phyloP scores from a whole-genome alignment of 1,140 invertebrate genomes.

The Papilio helenus region DNA sequence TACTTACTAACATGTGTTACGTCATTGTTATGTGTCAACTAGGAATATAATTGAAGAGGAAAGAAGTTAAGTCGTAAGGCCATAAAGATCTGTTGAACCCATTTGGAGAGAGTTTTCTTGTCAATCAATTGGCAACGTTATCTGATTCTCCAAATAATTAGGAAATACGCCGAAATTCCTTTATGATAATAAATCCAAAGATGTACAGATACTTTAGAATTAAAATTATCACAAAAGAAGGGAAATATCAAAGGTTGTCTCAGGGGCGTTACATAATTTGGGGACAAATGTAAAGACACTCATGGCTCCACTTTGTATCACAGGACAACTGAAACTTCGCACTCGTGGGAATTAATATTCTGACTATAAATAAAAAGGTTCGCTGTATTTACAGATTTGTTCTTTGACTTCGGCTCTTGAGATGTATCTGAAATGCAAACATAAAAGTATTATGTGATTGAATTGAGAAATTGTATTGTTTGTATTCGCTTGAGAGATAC shows the following conservation, averaged over 20 bases:
- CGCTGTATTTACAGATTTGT: not conserved
- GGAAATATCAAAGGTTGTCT: conserved; percentile 9
- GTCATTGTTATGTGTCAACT: not conserved
- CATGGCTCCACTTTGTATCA: conserved; percentile 11
- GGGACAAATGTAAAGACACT: conserved; percentile 21
- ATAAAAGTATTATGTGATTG: too few relatives aligned
- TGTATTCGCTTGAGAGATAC: not conserved
- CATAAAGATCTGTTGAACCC: too few relatives aligned
- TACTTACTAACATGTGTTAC: too few relatives aligned
- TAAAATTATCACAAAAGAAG: conserved; percentile 11
- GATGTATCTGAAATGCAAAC: not conserved
- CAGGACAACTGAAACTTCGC: conserved; percentile 16
- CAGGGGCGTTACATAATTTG: conserved; percentile 16
- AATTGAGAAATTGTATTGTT: not conserved
- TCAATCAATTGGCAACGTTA: not conserved
- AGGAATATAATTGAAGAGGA: not conserved
- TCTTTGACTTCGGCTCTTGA: not conserved
- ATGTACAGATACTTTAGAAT: conserved; percentile 13
- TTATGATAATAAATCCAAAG: not conserved
- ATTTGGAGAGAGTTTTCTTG: too few relatives aligned
- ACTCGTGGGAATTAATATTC: conserved; percentile 26
- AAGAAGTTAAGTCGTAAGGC: not conserved
- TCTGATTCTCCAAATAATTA: not conserved
- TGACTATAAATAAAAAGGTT: conserved; percentile 9
- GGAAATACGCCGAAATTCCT: not conserved